Evolutionary conservation across 2,113 vertebrate genomes (phyloP), one percentile per base, ranked within the genome.

Genomic region (Oryctolagus cuniculus): DNA sequence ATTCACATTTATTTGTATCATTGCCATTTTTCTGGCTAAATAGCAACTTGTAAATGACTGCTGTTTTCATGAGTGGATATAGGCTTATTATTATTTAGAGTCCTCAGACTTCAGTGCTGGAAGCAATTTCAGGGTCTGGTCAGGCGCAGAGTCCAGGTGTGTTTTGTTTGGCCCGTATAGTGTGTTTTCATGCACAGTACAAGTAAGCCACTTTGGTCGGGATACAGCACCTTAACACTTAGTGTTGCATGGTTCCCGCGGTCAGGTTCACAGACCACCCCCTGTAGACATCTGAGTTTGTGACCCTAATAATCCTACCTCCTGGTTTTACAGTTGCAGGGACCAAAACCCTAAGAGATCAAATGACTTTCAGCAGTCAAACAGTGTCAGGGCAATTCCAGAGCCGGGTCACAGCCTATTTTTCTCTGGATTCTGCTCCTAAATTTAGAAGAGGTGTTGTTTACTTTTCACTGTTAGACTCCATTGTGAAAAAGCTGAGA

Each of bases 401-500:
- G 27, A 94, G 73, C 27, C 73, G 9, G 75, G 89, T 77, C 38
- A 82, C 53, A 63, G 22, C n/a, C 16, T 81, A 58, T 51, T 73
- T 84, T 95, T 49, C 51, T 63, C 44, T 80, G 36, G 90, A 90
- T 75, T 95, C 88, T 89, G n/a, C 61, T 84, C 55, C 79, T 89
- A 69, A 69, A 53, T 89, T 91, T 89, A 70, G 34, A 86, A 91
- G 55, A 84, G 12, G 29, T 87, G 22, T 86, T 67, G 27, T 29
- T 78, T 91, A 34, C 61, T 92, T 91, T 91, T 81, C 69, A 78
- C 10, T 82, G 44, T 91, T 86, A 75, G 24, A 86, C 36, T 82
- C 38, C 36, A 80, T 80, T 72, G 82, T 75, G 77, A 84, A 75
- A 88, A 36, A 67, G 13, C 64, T 81, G n/a, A 74, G 11, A 51